Conservation (phyloP, 2,113 vertebrate genomes). For the Cygnus atratus region DNA sequence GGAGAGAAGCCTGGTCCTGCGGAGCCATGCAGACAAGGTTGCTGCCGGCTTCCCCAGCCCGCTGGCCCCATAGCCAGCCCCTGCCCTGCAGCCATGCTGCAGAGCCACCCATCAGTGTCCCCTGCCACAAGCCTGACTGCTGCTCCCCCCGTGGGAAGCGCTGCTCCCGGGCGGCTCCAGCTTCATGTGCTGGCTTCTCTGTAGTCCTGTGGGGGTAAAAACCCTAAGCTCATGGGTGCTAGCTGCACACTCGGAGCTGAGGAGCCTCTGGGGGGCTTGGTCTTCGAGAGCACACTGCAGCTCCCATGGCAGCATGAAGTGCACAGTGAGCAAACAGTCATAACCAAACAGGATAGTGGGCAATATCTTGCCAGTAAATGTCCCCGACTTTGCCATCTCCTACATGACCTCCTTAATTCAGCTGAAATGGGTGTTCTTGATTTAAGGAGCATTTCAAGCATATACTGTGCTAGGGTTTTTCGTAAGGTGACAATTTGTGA, state of each 20-base stretch:
- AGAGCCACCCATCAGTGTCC: not conserved
- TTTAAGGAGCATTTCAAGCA: not conserved
- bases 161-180: fast-evolving
- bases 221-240: not conserved
- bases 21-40: not conserved
- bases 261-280: not conserved
- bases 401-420: not conserved
- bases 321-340: fast-evolving
- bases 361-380: not conserved
- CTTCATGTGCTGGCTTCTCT: not conserved
- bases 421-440: not conserved
- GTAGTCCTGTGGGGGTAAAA: not conserved
- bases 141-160: not conserved
- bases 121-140: not conserved
- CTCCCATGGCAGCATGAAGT: not conserved
- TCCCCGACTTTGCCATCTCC: not conserved
- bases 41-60: not conserved
- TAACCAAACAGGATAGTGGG: fast-evolving
- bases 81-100: not conserved
- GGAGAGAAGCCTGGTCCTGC: not conserved
- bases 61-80: not conserved
- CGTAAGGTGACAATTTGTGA: not conserved
- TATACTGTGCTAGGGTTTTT: not conserved
- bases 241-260: not conserved
- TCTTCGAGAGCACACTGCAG: fast-evolving